phyloP scores from a whole-genome alignment of 2,888 invertebrate species.

The Agrilus biguttatus region DNA sequence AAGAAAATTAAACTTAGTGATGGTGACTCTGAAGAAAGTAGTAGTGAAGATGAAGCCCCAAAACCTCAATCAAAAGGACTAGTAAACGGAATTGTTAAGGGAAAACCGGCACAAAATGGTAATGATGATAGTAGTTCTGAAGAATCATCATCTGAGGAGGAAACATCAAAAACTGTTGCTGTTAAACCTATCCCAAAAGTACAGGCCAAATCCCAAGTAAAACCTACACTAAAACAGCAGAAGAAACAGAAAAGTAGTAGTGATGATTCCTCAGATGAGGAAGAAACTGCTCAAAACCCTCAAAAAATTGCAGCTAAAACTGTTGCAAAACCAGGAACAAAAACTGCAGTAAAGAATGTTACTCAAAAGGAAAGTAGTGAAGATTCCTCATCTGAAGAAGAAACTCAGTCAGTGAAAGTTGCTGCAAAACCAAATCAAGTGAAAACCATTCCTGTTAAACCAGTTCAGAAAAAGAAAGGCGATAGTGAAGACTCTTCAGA shows the following conservation, averaged over 20 bases:
- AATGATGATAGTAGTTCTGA: conserved; percentile 12
- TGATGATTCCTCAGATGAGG: conserved; percentile 16
- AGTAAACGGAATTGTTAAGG: conserved; percentile 9
- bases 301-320: conserved; percentile 4
- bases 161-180: conserved; percentile 6
- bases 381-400: conserved; percentile 20
- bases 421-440: conserved; percentile 11
- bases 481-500: conserved; percentile 4
- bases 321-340: conserved; percentile 2
- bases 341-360: conserved; percentile 8
- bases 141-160: conserved; percentile 15
- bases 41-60: conserved; percentile 17
- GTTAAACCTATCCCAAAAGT: conserved; percentile 5
- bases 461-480: background rate
- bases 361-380: conserved; percentile 16
- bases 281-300: conserved; percentile 11
- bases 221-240: conserved; percentile 6
- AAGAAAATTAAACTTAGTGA: conserved; percentile 20
- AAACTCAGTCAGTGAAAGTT: conserved; percentile 7
- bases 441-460: conserved; percentile 10
- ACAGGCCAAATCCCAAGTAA: conserved; percentile 3
- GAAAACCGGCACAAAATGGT: conserved; percentile 8
- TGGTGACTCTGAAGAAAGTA: conserved; percentile 20
- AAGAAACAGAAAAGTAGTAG: conserved; percentile 15
- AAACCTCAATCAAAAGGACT: conserved; percentile 4